Evolutionary conservation across 2,888 invertebrate genomes (phyloP).

Genomic region (Amitus sp.): DNA sequence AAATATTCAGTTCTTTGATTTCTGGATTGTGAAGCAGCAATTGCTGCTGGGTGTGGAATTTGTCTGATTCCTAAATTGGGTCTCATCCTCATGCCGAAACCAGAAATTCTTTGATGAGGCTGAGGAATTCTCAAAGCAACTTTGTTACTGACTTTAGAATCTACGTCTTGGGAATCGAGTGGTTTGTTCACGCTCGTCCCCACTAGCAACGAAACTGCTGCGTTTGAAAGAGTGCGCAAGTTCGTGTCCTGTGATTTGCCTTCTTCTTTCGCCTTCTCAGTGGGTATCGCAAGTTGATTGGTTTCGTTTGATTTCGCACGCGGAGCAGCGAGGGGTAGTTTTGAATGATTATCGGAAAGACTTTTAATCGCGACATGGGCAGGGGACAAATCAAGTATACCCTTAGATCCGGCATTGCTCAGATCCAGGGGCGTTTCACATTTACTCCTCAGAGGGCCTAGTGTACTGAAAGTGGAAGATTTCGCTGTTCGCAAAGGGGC

Average conservation of each 20-base stretch:
- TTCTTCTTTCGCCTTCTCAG: constrained; percentile 46
- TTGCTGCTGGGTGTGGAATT: constrained; percentile 64
- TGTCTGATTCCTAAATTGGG: constrained; percentile 64
- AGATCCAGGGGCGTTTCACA: constrained; percentile 55
- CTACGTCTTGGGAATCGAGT: constrained; percentile 29
- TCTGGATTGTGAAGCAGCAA: constrained; percentile 61
- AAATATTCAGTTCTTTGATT: constrained; percentile 54
- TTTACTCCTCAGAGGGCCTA: constrained; percentile 38
- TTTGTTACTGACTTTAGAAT: constrained; percentile 39
- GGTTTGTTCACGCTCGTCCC: constrained; percentile 26
- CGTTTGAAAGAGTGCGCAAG: constrained; percentile 54
- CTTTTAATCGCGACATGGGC: constrained; percentile 27
- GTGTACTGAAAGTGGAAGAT: constrained; percentile 24
- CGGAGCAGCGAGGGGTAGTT: neutral
- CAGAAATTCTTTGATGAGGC: constrained; percentile 55
- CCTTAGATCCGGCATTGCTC: constrained; percentile 42
- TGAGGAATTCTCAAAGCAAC: constrained; percentile 58
- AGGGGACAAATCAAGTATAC: constrained; percentile 52
- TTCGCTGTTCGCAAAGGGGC: constrained; percentile 52
- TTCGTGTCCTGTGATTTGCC: constrained; percentile 52
- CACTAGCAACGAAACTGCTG: constrained; percentile 53
- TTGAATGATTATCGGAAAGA: constrained; percentile 11
- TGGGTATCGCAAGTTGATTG: constrained; percentile 15
- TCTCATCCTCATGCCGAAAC: constrained; percentile 58
- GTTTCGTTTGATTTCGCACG: constrained; percentile 6